phyloP scores from a whole-genome alignment of 53 echinoderm and acorn worm genomes.

The Temnopleurus reevesii region DNA sequence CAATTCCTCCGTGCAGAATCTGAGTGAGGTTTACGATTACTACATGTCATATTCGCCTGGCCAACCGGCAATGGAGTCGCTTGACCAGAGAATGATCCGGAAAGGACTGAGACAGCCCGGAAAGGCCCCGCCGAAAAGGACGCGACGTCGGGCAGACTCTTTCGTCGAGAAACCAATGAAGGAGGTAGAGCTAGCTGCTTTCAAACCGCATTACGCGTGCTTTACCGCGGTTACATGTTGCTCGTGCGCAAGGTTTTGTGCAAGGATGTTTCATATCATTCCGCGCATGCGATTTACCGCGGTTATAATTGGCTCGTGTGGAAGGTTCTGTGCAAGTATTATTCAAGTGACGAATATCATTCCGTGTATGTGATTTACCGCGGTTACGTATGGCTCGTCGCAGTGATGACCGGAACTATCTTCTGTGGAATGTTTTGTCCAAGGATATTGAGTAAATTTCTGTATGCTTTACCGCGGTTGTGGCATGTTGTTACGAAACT shows the following conservation, averaged over 20 bases:
- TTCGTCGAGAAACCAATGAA: neutral
- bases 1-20: neutral
- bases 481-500: too few relatives aligned
- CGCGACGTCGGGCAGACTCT: neutral
- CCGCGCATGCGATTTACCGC: too few relatives aligned
- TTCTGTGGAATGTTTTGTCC: too few relatives aligned
- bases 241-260: neutral
- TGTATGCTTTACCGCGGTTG: too few relatives aligned
- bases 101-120: neutral
- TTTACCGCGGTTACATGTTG: neutral
- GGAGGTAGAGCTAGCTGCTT: slow-evolving; percentile 4
- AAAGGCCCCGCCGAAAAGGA: neutral
- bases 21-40: slow-evolving; percentile 42
- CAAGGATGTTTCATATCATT: too few relatives aligned
- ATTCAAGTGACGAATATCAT: too few relatives aligned
- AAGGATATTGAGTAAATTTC: too few relatives aligned
- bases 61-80: neutral
- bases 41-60: slow-evolving; percentile 32
- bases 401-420: neutral
- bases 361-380: too few relatives aligned
- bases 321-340: too few relatives aligned
- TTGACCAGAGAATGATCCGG: neutral
- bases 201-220: neutral
- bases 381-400: neutral
- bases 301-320: too few relatives aligned